Base-by-base conservation (phyloP, 2,797 vertebrate genomes). In the Ambastaia sidthimunki region DNA sequence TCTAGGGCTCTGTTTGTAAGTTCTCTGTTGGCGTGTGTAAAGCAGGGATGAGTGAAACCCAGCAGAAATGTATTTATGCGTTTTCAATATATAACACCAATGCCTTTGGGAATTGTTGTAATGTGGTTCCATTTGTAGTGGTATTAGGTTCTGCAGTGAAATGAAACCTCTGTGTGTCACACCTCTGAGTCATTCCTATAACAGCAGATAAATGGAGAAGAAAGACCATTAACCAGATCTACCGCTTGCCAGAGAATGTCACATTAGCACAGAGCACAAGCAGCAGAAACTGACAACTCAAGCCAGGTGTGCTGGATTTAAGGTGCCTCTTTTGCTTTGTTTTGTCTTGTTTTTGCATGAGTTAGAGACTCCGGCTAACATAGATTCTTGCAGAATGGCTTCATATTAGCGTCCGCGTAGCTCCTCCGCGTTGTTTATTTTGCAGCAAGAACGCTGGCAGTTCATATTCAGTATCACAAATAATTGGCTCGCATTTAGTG, bases 171-270 rank as follows among this genome's bases (percentile, higher is more conserved):
- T 0, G 44, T 47, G 41, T 70, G 67, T 62, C 69, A 71, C 69
- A 65, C 19, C 60, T 72, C 47, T 54, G 57, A 79, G 59, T 72
- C 69, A 71, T 72, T 60, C 55, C 69, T 79, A 44, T 44, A 65
- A 15, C 59, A 79, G 37, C 34, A 66, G 47, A 79, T 72, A 79
- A 72, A 79, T 44, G 59, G 59, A 79, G 60, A 72, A 72, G 59
- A 65, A 31, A 72, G 31, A 12, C 34, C 50, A 78, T 78, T 62
- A 78, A 59, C 44, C 6, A 13, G 44, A 62, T 65, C 41, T 55
- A 52, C 54, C 10, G 18, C 59, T 21, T 66, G 77, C 68, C 71
- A 19, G 72, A 57, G 23, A 55, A 55, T 66, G 48, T 52, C 65
- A 76, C 76, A 74, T 78, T 66, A 74, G 65, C 44, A 28, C 63